These are phyloP conservation scores for Acrobeloides nanus DNA, from an alignment of 2,888 invertebrate genomes.

Conservation along the genomic window DNA sequence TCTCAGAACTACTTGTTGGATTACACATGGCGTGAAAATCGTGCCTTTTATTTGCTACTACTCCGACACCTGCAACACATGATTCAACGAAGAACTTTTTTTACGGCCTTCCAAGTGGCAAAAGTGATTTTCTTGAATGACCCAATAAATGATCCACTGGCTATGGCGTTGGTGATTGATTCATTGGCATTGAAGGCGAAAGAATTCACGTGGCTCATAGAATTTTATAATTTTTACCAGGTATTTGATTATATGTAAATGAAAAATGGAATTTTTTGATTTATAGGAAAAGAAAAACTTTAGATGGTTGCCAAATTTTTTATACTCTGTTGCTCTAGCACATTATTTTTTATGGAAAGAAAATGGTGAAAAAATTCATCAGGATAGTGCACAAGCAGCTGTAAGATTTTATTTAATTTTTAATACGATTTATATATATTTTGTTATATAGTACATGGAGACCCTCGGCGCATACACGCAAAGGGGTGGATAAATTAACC, in stretches of 20 bases:
- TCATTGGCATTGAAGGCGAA: slow-evolving; percentile 71
- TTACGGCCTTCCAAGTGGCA: slow-evolving; percentile 75
- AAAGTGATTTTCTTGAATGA: slow-evolving; percentile 73
- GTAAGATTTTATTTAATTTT: no score
- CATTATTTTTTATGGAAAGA: slow-evolving; percentile 59
- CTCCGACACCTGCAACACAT: slow-evolving; percentile 73
- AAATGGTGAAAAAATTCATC: slow-evolving; percentile 22
- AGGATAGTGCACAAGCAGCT: slow-evolving; percentile 59
- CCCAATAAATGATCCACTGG: slow-evolving; percentile 70
- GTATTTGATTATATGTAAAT: slow-evolving; percentile 29
- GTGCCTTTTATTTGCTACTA: slow-evolving; percentile 70
- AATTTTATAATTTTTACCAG: slow-evolving; percentile 58
- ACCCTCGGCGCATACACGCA: no score
- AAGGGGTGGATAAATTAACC: not conserved
- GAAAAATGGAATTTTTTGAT: slow-evolving; percentile 3
- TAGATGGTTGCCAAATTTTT: slow-evolving; percentile 77
- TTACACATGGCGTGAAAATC: slow-evolving; percentile 73
- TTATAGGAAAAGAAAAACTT: slow-evolving; percentile 63
- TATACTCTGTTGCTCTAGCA: slow-evolving; percentile 72
- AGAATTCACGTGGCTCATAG: slow-evolving; percentile 68
- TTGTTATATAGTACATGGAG: no score
- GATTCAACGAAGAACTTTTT: slow-evolving; percentile 64
- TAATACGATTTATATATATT: no score
- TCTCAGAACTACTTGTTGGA: slow-evolving; percentile 61
- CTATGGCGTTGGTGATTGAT: slow-evolving; percentile 71